Conservation (phyloP, 2,888 invertebrate genomes). For the Agrochola lychnidis region DNA sequence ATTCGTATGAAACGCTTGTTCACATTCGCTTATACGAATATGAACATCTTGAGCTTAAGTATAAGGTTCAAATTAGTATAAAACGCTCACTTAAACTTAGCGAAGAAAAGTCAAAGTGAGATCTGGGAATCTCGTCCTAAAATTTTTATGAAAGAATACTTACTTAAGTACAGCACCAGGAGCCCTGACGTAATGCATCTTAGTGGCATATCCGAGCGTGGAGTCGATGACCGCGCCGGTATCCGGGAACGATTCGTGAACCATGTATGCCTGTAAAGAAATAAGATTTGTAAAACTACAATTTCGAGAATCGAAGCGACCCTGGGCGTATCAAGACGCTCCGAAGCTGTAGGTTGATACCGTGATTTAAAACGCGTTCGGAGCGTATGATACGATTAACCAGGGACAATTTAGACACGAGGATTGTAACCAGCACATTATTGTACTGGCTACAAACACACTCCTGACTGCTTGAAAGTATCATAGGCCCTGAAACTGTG, state of each 20-base stretch:
- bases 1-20: not conserved
- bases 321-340: too few species aligned
- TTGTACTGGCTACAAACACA: too few species aligned
- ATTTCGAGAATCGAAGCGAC: not conserved
- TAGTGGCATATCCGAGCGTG: constrained; percentile 96
- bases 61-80: too few species aligned
- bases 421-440: too few species aligned
- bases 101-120: too few species aligned
- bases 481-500: too few species aligned
- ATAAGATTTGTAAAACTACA: not conserved
- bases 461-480: too few species aligned
- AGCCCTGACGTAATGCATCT: constrained; percentile 91
- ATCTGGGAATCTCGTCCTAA: not conserved
- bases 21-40: not conserved
- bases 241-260: constrained; percentile 97
- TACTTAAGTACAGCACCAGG: constrained; percentile 89
- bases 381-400: too few species aligned
- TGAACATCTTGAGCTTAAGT: not conserved
- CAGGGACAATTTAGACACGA: too few species aligned
- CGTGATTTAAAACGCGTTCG: too few species aligned
- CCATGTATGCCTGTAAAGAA: constrained; percentile 93
- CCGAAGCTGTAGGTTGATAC: too few species aligned
- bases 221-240: constrained; percentile 95
- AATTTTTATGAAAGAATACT: constrained; percentile 74
- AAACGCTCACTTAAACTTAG: too few species aligned